These are phyloP conservation scores for Halcyon chelicuti DNA, from an alignment of 2,797 vertebrate species.

Conservation along the genomic window DNA sequence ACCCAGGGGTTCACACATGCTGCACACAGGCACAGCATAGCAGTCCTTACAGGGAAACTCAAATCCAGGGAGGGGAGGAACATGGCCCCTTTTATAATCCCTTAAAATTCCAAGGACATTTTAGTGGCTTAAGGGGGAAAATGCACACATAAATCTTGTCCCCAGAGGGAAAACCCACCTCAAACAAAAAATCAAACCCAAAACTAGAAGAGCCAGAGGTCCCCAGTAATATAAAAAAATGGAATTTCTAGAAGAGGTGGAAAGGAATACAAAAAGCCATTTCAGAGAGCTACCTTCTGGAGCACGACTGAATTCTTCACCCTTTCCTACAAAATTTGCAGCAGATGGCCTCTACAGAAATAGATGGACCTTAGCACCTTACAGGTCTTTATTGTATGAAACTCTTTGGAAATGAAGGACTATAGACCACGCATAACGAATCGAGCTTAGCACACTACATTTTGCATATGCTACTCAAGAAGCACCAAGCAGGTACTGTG, in stretches of 20 bases:
- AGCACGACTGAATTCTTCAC: neutral
- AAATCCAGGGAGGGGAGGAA: neutral
- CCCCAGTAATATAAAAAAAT: neutral
- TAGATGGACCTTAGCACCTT: neutral
- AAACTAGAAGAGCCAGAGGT: neutral
- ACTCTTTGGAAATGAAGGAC: neutral
- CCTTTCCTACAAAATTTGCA: neutral
- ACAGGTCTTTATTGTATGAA: neutral
- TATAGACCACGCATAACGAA: accelerated
- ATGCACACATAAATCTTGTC: neutral
- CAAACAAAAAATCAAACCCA: neutral
- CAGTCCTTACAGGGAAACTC: neutral
- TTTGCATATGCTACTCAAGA: neutral
- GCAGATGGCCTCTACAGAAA: neutral
- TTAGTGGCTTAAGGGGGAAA: neutral
- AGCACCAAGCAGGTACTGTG: accelerated
- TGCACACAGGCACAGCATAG: accelerated
- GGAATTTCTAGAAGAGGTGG: neutral
- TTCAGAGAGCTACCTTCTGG: neutral
- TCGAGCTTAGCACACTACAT: accelerated
- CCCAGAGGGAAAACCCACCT: accelerated
- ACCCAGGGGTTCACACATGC: neutral
- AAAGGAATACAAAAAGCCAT: neutral
- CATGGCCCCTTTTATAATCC: accelerated
- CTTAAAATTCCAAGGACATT: neutral